Evolutionary conservation across 2,888 invertebrate genomes (phyloP).

Genomic region (Erebia aethiops): DNA sequence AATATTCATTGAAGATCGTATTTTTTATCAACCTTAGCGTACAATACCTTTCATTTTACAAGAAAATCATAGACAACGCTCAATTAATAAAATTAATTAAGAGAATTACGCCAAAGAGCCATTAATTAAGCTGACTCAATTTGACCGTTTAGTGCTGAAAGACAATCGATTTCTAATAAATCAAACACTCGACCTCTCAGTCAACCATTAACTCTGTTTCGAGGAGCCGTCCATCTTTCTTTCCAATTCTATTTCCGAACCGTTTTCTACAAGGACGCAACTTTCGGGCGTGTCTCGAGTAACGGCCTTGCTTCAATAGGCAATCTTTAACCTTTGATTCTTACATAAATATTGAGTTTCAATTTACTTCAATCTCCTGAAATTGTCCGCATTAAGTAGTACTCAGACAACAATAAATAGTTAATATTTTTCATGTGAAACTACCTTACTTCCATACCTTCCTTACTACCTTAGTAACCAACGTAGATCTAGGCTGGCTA

Average conservation of each 20-base stretch:
- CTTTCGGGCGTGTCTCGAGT: conserved; percentile 41
- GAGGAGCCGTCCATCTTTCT: conserved; percentile 49
- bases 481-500: too few species aligned
- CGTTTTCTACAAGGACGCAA: conserved; percentile 42
- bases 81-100: conserved; percentile 35
- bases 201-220: conserved; percentile 46
- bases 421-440: not conserved
- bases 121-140: conserved; percentile 46
- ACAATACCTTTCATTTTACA: not conserved
- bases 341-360: conserved; percentile 3
- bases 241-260: conserved; percentile 49
- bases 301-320: conserved; percentile 26
- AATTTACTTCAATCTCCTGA: not conserved
- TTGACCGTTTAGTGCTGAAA: conserved; percentile 43
- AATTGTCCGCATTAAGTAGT: not conserved
- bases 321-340: conserved; percentile 4
- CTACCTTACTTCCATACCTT: too few species aligned
- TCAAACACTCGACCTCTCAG: conserved; percentile 43
- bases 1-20: too few species aligned
- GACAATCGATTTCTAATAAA: conserved; percentile 45
- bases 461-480: too few species aligned
- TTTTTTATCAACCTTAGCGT: too few species aligned
- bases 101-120: conserved; percentile 32
- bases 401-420: not conserved
- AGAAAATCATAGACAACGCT: conserved; percentile 10